Evolutionary conservation across 2,113 vertebrate species (phyloP), one percentile per base, ranked within the genome.

Genomic region (Otus sunia): DNA sequence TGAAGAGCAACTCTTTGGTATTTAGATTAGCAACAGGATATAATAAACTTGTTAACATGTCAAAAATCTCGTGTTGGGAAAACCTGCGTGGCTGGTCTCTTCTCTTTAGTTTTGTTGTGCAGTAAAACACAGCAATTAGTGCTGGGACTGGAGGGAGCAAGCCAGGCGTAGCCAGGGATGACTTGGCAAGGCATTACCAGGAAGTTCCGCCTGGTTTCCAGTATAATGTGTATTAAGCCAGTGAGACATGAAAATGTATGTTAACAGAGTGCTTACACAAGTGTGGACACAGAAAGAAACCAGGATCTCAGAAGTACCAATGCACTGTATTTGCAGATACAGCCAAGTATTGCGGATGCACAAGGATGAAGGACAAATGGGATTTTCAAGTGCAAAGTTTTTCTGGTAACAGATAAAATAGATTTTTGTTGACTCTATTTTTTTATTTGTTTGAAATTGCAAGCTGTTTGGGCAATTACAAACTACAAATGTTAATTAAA

Each of bases 11-110:
- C 87, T 90, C 67, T 63, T 73, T 67, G 86, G 84, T 92, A 37
- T 92, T 96, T 95, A 94, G 85, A 91, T 66, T 73, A 93, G 96
- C 94, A 81, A 92, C 50, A 93, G 95, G 96, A 90, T 96, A 85
- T 69, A 92, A 95, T 64, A 92, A 95, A 96, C 89, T 85, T 10
- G 29, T 95, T 94, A 96, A 87, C 29, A 4, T 30, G 89, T 96
- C 96, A 96, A 72, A 95, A 91, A 89, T 93, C 86, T 89, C 19
- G 59, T 47, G 85, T 29, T 93, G 96, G 96, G 95, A 69, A 92
- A 88, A 91, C 47, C 58, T 37, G 1, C 3, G 12, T 49, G 94
- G 95, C 91, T 20, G 47, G 22, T 22, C 83, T 82, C 81, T 32
- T 52, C 90, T 86, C 52, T 86, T 21, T 26, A 45, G 73, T 78